Conservation (phyloP, 1,140 invertebrate genomes). For the Camponotus pennsylvanicus region DNA sequence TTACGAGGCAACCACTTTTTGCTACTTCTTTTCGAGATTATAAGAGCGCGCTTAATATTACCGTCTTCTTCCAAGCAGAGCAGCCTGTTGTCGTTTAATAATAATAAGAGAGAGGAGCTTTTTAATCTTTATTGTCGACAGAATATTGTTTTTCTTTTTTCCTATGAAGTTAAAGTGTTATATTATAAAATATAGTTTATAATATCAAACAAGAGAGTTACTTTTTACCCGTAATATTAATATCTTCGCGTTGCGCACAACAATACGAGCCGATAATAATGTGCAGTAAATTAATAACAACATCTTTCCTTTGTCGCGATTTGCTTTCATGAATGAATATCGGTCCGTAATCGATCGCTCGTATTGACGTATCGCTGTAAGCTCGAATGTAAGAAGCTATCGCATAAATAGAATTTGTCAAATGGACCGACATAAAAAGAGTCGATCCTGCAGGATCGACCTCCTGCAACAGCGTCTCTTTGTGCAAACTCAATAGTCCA, state of each 20-base stretch:
- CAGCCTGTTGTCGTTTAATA: conserved; percentile 30
- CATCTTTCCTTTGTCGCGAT: conserved; percentile 1
- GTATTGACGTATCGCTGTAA: conserved; percentile 51
- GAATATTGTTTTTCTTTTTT: conserved; percentile 6
- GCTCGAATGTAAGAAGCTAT: conserved; percentile 46
- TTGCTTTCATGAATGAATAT: conserved; percentile 38
- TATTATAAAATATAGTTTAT: conserved; percentile 10
- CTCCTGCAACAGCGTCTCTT: conserved; percentile 61
- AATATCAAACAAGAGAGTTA: neutral
- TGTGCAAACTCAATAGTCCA: conserved; percentile 66
- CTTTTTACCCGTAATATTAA: conserved; percentile 4
- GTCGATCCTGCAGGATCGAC: conserved; percentile 49
- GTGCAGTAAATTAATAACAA: conserved; percentile 9
- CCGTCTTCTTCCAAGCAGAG: conserved; percentile 23
- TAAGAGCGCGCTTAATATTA: conserved; percentile 49
- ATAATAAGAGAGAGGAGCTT: conserved; percentile 33
- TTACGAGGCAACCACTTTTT: conserved; percentile 36
- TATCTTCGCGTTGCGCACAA: neutral
- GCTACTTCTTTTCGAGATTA: conserved; percentile 33
- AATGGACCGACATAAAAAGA: conserved; percentile 27
- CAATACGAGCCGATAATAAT: neutral
- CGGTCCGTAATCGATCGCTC: conserved; percentile 47
- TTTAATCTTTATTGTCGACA: conserved; percentile 39
- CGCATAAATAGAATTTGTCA: conserved; percentile 65
- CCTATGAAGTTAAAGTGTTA: conserved; percentile 19